Evolutionary conservation across 2,797 vertebrate species (phyloP), one percentile per base, ranked within the genome.

Genomic region (Myoxocephalus aenaeus): DNA sequence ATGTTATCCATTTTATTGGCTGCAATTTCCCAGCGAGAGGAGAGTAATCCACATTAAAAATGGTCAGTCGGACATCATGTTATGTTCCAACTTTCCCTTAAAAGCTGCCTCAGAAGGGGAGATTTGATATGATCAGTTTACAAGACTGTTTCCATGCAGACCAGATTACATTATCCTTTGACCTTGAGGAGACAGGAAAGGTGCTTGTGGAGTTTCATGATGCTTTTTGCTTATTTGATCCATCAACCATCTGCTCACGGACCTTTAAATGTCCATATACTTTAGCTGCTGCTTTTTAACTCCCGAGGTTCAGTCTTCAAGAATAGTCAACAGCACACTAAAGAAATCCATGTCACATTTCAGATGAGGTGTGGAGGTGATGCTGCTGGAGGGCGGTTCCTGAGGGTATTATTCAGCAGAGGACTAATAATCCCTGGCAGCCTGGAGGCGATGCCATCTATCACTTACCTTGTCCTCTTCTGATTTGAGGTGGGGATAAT

Each of bases 391-490:
- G 77, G 88, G 84, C 4, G 34, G 59, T 62, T 86, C 80, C 80
- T 80, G 71, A 79, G 76, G 25, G 61, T 69, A 80, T 87, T 86
- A 83, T 83, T 86, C 83, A 90, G 77, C 3, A 6, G 51, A 79
- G 79, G 81, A 77, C 80, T 86, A 62, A 89, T 88, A 90, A 90
- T 86, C 87, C 70, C 83, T 87, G 79, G 77, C 83, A 88, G 86
- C 62, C 75, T 46, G 20, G 66, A 84, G 85, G 80, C 15, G 14
- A 77, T 29, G 78, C 64, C 66, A 90, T 92, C 89, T 85, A 90
- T 92, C 87, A 91, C 90, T 88, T 90, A 92, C 86, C 90, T 87
- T 83, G 74, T 86, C 84, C 82, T 90, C 66, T 34, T 87, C 85
- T 85, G 75, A 89, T 88, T 62, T 84, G 80, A 80, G 78, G 75